Base-by-base conservation (phyloP, 2,113 vertebrate species). In the Orcinus orca region DNA sequence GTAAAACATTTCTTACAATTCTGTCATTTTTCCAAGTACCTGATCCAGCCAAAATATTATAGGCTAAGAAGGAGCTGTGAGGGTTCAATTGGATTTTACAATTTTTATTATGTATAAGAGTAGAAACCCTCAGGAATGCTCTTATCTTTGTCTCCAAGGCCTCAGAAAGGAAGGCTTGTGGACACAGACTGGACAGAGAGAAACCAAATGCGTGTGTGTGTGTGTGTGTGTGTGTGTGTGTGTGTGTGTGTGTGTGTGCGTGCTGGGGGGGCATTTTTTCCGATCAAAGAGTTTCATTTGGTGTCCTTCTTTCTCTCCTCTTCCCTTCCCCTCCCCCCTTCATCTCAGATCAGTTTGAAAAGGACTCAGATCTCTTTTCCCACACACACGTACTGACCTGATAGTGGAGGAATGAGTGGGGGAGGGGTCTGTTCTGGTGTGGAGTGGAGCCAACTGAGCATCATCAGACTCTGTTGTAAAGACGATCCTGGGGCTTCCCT, bases 281-380 rank as follows among this genome's bases (percentile, higher is more conserved):
- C 97, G 97, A 97, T 97, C 96, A 97, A 96, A 98, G 97, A 79
- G 85, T 95, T 96, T 97, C 95, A 89, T 97, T 95, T 98, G 97
- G 96, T 94, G 95, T 93, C 68, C 73, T 87, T 85, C 81, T 63
- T 84, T 85, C 86, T 76, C 85, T 97, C 76, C n/a, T 90, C 85
- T 73, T 53, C 81, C 23, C n/a, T 84, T 38, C 47, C 93, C 91
- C 87, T 55, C 53, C 53, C 71, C 60, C 20, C 41, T 29, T 33
- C 26, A 86, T 71, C 41, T 73, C 95, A 67, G 96, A 91, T 91
- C 94, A 92, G 85, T 94, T 89, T 95, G 93, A 92, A 97, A 96
- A 96, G 70, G 71, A 83, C 96, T 97, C 68, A 74, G 85, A 88
- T 95, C 97, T 96, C 58, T 92, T 94, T 97, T 94, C 95, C 95